Evolutionary conservation across 1,140 invertebrate genomes (phyloP).

Genomic region (Drosophila bocqueti): DNA sequence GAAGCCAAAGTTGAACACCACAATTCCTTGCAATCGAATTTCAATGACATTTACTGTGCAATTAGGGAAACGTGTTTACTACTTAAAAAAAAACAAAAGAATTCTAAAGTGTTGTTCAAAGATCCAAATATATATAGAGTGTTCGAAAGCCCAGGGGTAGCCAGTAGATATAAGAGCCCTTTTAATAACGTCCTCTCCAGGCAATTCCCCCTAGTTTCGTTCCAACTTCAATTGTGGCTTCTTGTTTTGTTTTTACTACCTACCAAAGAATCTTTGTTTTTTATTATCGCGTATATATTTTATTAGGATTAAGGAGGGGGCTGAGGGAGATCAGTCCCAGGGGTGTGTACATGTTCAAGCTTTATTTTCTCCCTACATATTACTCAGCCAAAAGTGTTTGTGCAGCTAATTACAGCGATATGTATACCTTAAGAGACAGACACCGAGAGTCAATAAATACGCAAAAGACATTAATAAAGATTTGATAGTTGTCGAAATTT

Average conservation of each 20-base stretch:
- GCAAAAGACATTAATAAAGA: slow-evolving; percentile 47
- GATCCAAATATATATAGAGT: slow-evolving; percentile 45
- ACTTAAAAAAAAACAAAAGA: slow-evolving; percentile 32
- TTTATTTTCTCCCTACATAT: slow-evolving; percentile 61
- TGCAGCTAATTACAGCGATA: slow-evolving; percentile 8
- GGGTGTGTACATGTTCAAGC: slow-evolving; percentile 60
- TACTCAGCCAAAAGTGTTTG: slow-evolving; percentile 60
- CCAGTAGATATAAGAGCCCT: slow-evolving; percentile 62
- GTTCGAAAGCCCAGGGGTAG: slow-evolving; percentile 25
- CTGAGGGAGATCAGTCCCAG: slow-evolving; percentile 39
- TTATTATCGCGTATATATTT: slow-evolving; percentile 40
- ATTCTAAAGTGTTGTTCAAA: slow-evolving; percentile 77
- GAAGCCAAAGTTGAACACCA: slow-evolving; percentile 72
- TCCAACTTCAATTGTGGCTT: slow-evolving; percentile 49
- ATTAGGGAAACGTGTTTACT: slow-evolving; percentile 50
- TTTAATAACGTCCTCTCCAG: slow-evolving; percentile 30
- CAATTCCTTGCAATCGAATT: slow-evolving; percentile 72
- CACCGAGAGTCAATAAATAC: slow-evolving; percentile 70
- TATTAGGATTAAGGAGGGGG: slow-evolving; percentile 40
- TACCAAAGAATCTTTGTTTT: slow-evolving; percentile 73
- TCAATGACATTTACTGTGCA: slow-evolving; percentile 68
- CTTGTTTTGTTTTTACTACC: slow-evolving; percentile 51
- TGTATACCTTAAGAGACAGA: slow-evolving; percentile 38
- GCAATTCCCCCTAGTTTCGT: slow-evolving; percentile 61
- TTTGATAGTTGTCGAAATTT: neutral